phyloP scores from a whole-genome alignment of 2,113 vertebrate genomes.

The Pollimyrus isidori region DNA sequence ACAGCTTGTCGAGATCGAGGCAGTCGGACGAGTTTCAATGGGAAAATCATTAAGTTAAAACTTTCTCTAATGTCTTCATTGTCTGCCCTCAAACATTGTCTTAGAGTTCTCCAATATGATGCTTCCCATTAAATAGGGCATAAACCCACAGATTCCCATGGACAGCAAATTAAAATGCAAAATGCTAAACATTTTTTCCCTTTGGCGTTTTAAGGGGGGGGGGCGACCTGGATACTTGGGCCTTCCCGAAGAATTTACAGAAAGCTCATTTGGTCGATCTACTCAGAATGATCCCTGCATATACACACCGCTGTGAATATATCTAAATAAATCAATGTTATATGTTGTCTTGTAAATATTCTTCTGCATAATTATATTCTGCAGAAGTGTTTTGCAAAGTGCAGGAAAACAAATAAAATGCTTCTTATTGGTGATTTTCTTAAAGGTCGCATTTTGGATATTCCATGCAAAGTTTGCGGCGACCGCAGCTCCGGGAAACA shows the following conservation, averaged over 20 bases:
- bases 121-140: conserved; percentile 57
- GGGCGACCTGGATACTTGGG: not conserved
- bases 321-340: not conserved
- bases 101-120: conserved; percentile 64
- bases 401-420: not conserved
- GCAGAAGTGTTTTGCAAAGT: not conserved
- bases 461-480: conserved; percentile 96
- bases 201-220: not conserved
- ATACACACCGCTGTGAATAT: not conserved
- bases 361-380: not conserved
- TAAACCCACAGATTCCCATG: conserved; percentile 58
- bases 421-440: conserved; percentile 14
- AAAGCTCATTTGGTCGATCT: not conserved
- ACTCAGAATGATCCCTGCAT: not conserved
- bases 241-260: not conserved
- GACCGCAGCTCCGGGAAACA: conserved; percentile 96
- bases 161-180: conserved; percentile 32
- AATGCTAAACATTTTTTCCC: conserved; percentile 29
- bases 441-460: conserved; percentile 94
- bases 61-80: conserved; percentile 81
- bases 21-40: conserved; percentile 72
- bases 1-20: conserved; percentile 75
- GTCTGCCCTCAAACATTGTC: conserved; percentile 65
- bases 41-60: conserved; percentile 87
- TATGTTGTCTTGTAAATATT: not conserved